Base-by-base conservation (phyloP, 2,113 vertebrate species). In the Saimiri boliviensis region DNA sequence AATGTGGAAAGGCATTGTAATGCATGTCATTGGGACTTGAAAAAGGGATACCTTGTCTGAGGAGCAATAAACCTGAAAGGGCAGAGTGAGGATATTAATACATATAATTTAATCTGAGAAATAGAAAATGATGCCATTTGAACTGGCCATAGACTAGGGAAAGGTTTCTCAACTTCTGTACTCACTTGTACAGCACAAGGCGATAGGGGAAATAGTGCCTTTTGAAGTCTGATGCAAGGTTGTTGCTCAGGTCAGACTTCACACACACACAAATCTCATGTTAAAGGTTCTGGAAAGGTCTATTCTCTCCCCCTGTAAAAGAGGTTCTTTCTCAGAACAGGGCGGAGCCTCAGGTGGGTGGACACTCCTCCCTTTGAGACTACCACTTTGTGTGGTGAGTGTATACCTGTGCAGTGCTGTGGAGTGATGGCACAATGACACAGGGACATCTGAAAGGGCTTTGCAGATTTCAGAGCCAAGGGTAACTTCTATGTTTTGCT, bases 391-490 rank as follows among this genome's bases (percentile, higher is more conserved):
- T 95, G 97, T 94, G 96, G 96, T 88, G 68, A 42, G 40, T 52
- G 89, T 60, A 30, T 90, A 58, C 89, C 91, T 95, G 88, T 97
- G 94, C 94, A 97, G 91, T 95, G 82, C 96, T 97, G 92, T 98
- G 97, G 93, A 84, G 77, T 40, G 96, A n/a, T 96, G 2, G 45
- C 45, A 49, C 73, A 79, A 17, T 96, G 17, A 74, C 98, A 98
- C 20, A 54, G 0, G 16, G 80, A 95, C 42, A 97, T 95, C 63
- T 97, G 2, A 47, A 96, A 94, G 60, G 4, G 3, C 19, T 68
- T 95, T 47, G 47, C 73, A 68, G 98, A 52, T 25, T 79, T 66
- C 86, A 98, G 92, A 60, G 89, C 42, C 66, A 98, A 45, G 19
- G 3, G 0, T 58, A 98, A 97, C 3, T 1, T 0, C 0, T 0